phyloP scores from a whole-genome alignment of 2,113 vertebrate species.

The Nesoenas mayeri region DNA sequence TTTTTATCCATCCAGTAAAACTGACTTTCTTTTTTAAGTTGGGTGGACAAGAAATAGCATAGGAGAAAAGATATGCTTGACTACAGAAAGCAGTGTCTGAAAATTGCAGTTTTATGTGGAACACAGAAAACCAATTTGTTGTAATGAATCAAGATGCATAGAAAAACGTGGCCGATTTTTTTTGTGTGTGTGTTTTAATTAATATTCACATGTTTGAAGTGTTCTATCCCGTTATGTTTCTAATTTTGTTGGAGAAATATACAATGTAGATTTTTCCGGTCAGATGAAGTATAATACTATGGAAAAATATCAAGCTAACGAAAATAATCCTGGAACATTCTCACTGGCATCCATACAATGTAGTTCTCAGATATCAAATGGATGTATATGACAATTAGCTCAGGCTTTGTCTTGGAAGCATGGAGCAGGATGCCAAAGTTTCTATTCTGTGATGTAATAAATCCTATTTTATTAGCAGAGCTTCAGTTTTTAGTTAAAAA shows the following conservation, averaged over 20 bases:
- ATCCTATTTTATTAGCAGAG: neutral
- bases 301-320: slow-evolving; percentile 2
- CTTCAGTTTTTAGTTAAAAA: slow-evolving; percentile 15
- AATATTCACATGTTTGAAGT: neutral
- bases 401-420: neutral
- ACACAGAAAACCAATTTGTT: neutral
- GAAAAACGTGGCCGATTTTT: neutral
- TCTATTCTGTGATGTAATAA: slow-evolving; percentile 27
- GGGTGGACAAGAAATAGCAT: neutral
- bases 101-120: neutral
- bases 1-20: neutral
- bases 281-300: neutral
- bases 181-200: neutral
- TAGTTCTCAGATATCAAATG: slow-evolving; percentile 37
- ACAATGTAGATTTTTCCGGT: neutral
- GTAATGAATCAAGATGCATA: neutral
- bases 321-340: neutral
- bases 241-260: neutral
- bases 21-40: neutral
- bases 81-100: neutral
- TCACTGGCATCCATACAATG: neutral
- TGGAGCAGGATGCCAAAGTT: slow-evolving; percentile 5
- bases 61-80: neutral
- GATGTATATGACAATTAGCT: slow-evolving; percentile 25
- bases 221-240: neutral